Evolutionary conservation across 2,797 vertebrate genomes (phyloP).

Genomic region (Sebastes steindachneri): DNA sequence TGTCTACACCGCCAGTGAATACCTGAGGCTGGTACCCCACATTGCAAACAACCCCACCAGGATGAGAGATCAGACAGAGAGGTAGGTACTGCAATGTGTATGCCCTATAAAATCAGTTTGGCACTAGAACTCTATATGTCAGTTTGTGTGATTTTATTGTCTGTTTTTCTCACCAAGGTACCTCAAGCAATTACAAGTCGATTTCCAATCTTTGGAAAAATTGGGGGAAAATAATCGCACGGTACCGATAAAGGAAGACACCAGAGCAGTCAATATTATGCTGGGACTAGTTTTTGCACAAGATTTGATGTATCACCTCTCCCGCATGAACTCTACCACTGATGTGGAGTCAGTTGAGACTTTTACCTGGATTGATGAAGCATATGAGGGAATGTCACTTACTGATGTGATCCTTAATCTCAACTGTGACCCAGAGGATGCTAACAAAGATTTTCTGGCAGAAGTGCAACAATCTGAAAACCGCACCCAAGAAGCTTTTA

Average conservation of each 20-base stretch:
- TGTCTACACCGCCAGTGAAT: constrained; percentile 25
- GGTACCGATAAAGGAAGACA: not conserved
- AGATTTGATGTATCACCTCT: accelerated
- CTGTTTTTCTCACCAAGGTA: not conserved
- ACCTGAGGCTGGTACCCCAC: constrained; percentile 42
- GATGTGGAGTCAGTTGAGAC: too few species aligned
- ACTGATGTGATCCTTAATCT: not conserved
- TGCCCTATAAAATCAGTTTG: not conserved
- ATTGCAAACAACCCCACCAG: constrained; percentile 46
- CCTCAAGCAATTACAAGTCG: not conserved
- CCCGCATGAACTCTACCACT: not conserved
- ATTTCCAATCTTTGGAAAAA: not conserved
- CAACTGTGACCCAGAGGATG: not conserved
- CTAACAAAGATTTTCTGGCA: not conserved
- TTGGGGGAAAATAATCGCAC: not conserved
- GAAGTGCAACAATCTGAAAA: not conserved
- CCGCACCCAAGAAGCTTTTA: not conserved
- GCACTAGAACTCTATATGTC: not conserved
- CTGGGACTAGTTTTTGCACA: accelerated
- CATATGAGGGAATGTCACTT: not conserved
- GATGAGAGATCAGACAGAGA: constrained; percentile 33
- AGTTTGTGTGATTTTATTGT: not conserved
- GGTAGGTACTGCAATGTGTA: not conserved
- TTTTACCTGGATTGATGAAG: not conserved
- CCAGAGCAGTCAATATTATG: accelerated